Evolutionary conservation across 2,888 invertebrate genomes (phyloP).

Genomic region (Chrysolina americana): DNA sequence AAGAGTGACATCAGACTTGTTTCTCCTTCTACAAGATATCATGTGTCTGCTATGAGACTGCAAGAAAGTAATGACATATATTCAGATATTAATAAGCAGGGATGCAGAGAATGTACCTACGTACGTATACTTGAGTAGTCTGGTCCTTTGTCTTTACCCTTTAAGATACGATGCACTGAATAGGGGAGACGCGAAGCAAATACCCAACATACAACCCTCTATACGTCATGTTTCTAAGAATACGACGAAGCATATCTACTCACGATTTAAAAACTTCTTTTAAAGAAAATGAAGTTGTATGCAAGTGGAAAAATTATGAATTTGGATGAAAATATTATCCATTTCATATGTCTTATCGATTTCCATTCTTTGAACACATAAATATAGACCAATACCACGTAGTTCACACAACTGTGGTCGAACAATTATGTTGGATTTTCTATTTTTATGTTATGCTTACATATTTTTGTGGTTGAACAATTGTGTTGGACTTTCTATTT

Average conservation of each 20-base stretch:
- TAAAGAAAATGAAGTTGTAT: too few relatives aligned
- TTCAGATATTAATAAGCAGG: constrained; percentile 61
- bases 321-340: too few relatives aligned
- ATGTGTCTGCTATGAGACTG: background rate
- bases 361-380: too few relatives aligned
- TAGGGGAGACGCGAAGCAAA: constrained; percentile 57
- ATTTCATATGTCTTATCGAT: too few relatives aligned
- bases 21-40: constrained; percentile 13
- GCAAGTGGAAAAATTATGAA: too few relatives aligned
- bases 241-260: constrained; percentile 43
- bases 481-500: too few relatives aligned
- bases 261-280: too few relatives aligned
- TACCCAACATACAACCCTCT: constrained; percentile 47
- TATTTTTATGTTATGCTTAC: too few relatives aligned
- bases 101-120: constrained; percentile 50
- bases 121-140: constrained; percentile 63
- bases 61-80: constrained; percentile 54
- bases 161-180: constrained; percentile 61
- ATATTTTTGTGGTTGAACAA: too few relatives aligned
- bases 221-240: constrained; percentile 54
- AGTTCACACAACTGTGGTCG: too few relatives aligned
- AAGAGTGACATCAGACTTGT: background rate
- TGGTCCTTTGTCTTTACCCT: constrained; percentile 62
- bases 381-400: too few relatives aligned
- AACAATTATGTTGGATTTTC: too few relatives aligned